Conservation (phyloP, 2,113 vertebrate species). For the Pomatostomus ruficeps region DNA sequence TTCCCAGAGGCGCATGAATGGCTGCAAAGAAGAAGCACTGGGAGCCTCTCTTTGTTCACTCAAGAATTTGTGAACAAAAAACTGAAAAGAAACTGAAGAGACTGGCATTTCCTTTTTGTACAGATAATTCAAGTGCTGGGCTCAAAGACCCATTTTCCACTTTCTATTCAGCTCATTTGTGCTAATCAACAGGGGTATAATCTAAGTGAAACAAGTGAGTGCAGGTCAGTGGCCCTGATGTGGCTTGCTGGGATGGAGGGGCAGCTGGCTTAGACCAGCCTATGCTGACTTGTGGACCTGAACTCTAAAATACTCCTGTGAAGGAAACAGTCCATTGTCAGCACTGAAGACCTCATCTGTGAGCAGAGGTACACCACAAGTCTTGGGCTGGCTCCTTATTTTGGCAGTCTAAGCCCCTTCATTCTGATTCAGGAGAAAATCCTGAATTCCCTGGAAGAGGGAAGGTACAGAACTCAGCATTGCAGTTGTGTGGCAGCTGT, state of each 20-base stretch:
- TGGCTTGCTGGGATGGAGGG: not conserved
- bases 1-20: not conserved
- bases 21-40: not conserved
- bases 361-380: not conserved
- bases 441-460: not conserved
- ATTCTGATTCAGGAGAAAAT: not conserved
- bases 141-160: not conserved
- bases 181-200: not conserved
- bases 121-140: not conserved
- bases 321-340: not conserved
- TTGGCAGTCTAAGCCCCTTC: not conserved
- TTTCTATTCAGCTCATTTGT: not conserved
- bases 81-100: not conserved
- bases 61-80: not conserved
- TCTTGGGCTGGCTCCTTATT: rapidly evolving
- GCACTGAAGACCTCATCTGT: rapidly evolving
- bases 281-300: not conserved
- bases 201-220: not conserved
- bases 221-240: not conserved
- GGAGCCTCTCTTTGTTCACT: not conserved
- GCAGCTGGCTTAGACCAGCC: not conserved
- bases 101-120: not conserved
- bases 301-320: not conserved
- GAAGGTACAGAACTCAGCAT: not conserved
- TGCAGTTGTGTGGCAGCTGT: not conserved